phyloP scores from a whole-genome alignment of 53 echinoderm and acorn worm species.

The Astropecten irregularis region DNA sequence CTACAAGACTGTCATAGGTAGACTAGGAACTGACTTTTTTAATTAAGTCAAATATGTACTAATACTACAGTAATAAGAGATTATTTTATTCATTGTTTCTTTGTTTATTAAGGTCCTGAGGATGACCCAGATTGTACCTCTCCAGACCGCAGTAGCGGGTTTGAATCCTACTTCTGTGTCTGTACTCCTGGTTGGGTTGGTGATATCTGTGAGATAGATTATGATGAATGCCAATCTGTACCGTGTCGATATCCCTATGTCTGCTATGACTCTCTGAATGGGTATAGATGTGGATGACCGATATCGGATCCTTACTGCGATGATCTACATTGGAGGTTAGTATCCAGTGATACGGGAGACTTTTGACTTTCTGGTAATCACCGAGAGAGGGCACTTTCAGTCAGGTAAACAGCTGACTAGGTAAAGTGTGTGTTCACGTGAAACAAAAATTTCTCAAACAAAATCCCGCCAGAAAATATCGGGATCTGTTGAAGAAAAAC shows the following conservation, averaged over 20 bases:
- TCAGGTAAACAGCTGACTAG: background rate
- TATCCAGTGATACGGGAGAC: background rate
- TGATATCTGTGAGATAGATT: slow-evolving; percentile 46
- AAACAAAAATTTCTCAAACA: background rate
- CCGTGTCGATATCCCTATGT: slow-evolving; percentile 31
- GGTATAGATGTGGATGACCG: slow-evolving; percentile 6
- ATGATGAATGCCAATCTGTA: slow-evolving; percentile 25
- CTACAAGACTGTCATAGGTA: too few relatives aligned
- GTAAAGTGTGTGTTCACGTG: background rate
- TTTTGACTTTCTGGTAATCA: background rate
- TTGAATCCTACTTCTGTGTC: slow-evolving; percentile 41
- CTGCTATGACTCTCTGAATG: slow-evolving; percentile 24
- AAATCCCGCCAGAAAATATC: background rate
- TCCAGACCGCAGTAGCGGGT: slow-evolving; percentile 20
- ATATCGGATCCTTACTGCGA: background rate
- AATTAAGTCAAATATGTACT: too few relatives aligned
- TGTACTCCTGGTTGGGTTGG: slow-evolving; percentile 50
- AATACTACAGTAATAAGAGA: too few relatives aligned
- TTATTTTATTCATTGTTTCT: too few relatives aligned
- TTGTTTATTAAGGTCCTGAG: slow-evolving; percentile 1
- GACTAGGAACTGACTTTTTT: too few relatives aligned
- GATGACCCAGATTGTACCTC: slow-evolving; percentile 34
- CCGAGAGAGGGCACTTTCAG: too few relatives aligned
- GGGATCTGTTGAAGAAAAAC: background rate
- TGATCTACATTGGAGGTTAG: slow-evolving; percentile 15